Evolutionary conservation across 2,888 invertebrate genomes (phyloP), one percentile per base, ranked within the genome.

Genomic region (Aspidiotus destructor): DNA sequence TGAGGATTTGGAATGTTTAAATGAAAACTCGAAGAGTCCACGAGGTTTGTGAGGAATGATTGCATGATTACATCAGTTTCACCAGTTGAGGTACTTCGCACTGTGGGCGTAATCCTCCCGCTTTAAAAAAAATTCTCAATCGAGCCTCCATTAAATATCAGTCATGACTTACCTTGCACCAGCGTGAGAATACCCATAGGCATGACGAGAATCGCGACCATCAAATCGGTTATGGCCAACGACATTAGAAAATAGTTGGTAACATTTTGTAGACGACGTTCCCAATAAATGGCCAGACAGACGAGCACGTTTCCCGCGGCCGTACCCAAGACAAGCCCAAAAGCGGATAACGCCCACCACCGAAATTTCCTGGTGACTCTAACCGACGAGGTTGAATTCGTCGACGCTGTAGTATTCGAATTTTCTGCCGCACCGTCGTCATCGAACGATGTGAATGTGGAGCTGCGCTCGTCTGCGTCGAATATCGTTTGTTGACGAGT

Each of bases 211-310:
- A 94, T 84, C 57, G 94, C 94, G 2, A 97, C 95, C 81, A 97
- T 86, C 62, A 96, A 83, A 79, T 97, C 97, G 13, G 96, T 96
- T 73, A 96, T 88, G 67, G 96, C 95, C 76, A 97, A 79, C 7
- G 95, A 96, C 86, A 96, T 89, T 75, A 97, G 82, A 77, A 97
- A 97, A 78, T 95, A 96, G 79, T 97, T 97, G 75, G 96, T 97
- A 70, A 95, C 93, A 81, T 94, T 97, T 79, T 97, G 96, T 71
- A 97, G 80, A 15, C 94, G 83, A 69, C 91, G 84, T 77, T 97
- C 96, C 84, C 90, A 86, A 72, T 88, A 86, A 74, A 97, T 94
- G 40, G 97, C 96, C 74, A 95, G 79, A 75, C 95, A 96, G 61
- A 97, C 97, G 70, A 97, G 80, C 55, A 93, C 89, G 79, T 97